Evolutionary conservation across 1,140 invertebrate species (phyloP).

Genomic region (Lordiphosa collinella): DNA sequence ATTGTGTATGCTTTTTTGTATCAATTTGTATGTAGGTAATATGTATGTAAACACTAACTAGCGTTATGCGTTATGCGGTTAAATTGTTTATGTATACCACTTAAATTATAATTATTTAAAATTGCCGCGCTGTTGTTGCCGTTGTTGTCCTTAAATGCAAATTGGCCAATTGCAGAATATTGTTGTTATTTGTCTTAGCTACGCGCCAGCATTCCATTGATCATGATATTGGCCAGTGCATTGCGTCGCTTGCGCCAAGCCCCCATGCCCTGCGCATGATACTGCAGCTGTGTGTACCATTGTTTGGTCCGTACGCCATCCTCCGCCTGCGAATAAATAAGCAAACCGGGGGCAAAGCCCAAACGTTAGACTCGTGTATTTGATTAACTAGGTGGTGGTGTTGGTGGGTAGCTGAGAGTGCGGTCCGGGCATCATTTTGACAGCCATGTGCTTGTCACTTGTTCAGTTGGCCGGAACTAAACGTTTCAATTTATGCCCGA

Average conservation of each 20-base stretch:
- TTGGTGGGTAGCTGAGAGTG: neutral
- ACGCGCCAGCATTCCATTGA: conserved; percentile 88
- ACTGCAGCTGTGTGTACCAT: conserved; percentile 94
- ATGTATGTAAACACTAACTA: conserved; percentile 61
- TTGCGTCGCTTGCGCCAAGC: conserved; percentile 94
- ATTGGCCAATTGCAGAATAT: conserved; percentile 1
- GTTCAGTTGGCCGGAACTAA: conserved; percentile 69
- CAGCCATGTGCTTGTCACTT: conserved; percentile 41
- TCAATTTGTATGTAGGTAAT: conserved; percentile 19
- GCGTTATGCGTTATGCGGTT: conserved; percentile 58
- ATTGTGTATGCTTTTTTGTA: conserved; percentile 24
- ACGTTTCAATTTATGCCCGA: conserved; percentile 66
- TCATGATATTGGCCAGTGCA: conserved; percentile 97
- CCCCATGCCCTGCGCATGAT: conserved; percentile 93
- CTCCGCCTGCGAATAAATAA: conserved; percentile 87
- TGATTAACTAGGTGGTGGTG: conserved; percentile 43
- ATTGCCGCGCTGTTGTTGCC: conserved; percentile 27
- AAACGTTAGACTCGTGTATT: conserved; percentile 38
- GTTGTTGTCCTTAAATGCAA: conserved; percentile 2
- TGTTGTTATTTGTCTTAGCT: conserved; percentile 32
- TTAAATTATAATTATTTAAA: conserved; percentile 66
- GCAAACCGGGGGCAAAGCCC: conserved; percentile 17
- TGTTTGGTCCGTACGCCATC: conserved; percentile 90
- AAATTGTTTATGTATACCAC: conserved; percentile 38
- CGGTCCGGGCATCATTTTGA: conserved; percentile 28